Conservation (phyloP, 2,797 vertebrate genomes). For the Manis javanica region DNA sequence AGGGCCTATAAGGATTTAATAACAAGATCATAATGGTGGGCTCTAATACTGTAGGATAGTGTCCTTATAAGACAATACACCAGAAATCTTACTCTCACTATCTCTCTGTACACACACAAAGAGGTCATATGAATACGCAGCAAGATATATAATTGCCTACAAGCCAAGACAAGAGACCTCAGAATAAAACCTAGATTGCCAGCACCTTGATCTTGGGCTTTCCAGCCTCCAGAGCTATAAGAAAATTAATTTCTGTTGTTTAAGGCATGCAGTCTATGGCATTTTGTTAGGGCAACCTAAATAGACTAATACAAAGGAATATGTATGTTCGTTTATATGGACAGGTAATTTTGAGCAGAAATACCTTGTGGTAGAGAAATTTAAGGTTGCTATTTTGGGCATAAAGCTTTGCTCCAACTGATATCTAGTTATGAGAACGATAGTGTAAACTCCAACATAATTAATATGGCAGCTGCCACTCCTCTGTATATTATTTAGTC, state of each 20-base stretch:
- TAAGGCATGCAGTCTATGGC: background rate
- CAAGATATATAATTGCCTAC: background rate
- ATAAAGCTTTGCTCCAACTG: background rate
- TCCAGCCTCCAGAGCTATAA: background rate
- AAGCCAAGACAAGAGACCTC: background rate
- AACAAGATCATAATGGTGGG: background rate
- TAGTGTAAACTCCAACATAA: background rate
- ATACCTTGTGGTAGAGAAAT: background rate
- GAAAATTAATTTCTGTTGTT: background rate
- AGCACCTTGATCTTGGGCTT: background rate
- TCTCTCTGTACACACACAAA: background rate
- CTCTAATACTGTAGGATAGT: background rate
- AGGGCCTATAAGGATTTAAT: background rate
- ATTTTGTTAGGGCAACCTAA: background rate
- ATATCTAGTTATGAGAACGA: background rate
- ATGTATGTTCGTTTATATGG: background rate
- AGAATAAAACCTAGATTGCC: background rate
- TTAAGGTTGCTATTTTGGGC: background rate
- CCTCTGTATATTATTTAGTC: background rate
- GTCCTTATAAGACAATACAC: background rate
- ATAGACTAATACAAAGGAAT: background rate
- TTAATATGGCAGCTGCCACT: background rate
- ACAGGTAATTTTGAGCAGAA: background rate
- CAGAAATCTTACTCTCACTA: background rate
- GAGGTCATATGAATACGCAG: background rate